These are phyloP conservation scores for Drosophila formosana DNA, from an alignment of 2,888 invertebrate genomes.

Conservation along the genomic window DNA sequence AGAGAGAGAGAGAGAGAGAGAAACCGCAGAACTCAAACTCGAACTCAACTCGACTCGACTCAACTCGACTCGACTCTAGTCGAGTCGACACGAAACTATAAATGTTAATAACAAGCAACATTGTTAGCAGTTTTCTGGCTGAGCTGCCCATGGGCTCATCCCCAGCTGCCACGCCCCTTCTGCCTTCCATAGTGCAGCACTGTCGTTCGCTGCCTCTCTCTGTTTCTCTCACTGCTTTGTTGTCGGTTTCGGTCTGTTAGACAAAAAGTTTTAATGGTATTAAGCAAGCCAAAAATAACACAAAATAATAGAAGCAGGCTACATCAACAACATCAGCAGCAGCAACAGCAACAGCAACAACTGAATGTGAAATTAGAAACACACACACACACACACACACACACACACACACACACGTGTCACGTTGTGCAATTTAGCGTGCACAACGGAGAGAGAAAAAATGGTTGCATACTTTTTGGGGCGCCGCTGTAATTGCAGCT, in stretches of 20 bases:
- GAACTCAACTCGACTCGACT: conserved; percentile 25
- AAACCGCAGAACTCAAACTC: conserved; percentile 5
- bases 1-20: conserved; percentile 28
- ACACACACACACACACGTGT: conserved; percentile 15
- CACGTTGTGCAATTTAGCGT: conserved; percentile 45
- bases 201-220: not conserved
- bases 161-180: conserved; percentile 16
- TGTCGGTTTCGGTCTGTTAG: conserved; percentile 64
- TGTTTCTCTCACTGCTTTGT: conserved; percentile 4
- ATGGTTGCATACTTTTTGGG: conserved; percentile 58
- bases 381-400: conserved; percentile 19
- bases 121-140: conserved; percentile 49
- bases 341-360: conserved; percentile 3
- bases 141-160: conserved; percentile 40
- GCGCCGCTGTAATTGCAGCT: conserved; percentile 44
- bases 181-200: conserved; percentile 19
- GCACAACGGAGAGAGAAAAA: conserved; percentile 42
- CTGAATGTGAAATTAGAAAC: conserved; percentile 48
- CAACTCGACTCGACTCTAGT: conserved; percentile 27
- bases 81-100: conserved; percentile 72
- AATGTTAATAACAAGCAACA: conserved; percentile 75
- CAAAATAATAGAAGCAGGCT: conserved; percentile 41
- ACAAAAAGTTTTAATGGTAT: conserved; percentile 77
- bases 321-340: too few relatives aligned
- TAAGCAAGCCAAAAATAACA: conserved; percentile 66